These are phyloP conservation scores for Metacarcinus magister DNA, from an alignment of 2,888 invertebrate species.

Conservation along the genomic window DNA sequence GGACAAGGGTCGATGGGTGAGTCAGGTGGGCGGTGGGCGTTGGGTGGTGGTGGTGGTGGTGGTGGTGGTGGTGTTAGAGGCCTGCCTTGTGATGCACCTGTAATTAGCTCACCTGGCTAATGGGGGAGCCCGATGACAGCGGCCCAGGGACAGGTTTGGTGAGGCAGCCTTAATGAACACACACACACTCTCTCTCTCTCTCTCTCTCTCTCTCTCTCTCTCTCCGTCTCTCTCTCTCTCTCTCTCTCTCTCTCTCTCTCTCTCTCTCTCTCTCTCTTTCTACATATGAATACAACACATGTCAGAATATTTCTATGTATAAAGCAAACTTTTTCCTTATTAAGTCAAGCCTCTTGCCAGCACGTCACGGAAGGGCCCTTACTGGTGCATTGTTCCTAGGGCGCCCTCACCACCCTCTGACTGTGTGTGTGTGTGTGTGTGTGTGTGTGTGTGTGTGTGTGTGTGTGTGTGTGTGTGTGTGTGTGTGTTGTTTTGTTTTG, in stretches of 20 bases:
- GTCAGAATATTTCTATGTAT: background rate
- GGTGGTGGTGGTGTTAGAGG: background rate
- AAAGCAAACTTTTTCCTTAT: background rate
- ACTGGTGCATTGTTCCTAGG: too few species aligned
- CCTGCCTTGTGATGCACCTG: background rate
- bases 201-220: slow-evolving; percentile 21
- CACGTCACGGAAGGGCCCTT: background rate
- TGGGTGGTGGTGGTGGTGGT: background rate
- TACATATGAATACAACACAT: background rate
- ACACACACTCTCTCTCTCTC: background rate
- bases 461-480: background rate
- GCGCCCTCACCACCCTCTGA: background rate
- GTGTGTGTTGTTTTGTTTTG: background rate
- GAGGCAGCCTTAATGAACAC: background rate
- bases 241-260: slow-evolving; percentile 5
- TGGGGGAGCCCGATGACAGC: background rate
- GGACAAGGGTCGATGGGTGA: background rate
- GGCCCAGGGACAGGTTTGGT: background rate
- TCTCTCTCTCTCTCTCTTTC: background rate
- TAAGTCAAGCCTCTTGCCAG: background rate
- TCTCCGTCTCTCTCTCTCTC: slow-evolving; percentile 32
- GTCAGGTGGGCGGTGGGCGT: background rate
- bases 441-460: background rate
- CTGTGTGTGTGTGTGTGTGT: background rate
- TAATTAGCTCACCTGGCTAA: background rate